Evolutionary conservation across 1,140 invertebrate species (phyloP).

Genomic region (Drosophila setifemur): DNA sequence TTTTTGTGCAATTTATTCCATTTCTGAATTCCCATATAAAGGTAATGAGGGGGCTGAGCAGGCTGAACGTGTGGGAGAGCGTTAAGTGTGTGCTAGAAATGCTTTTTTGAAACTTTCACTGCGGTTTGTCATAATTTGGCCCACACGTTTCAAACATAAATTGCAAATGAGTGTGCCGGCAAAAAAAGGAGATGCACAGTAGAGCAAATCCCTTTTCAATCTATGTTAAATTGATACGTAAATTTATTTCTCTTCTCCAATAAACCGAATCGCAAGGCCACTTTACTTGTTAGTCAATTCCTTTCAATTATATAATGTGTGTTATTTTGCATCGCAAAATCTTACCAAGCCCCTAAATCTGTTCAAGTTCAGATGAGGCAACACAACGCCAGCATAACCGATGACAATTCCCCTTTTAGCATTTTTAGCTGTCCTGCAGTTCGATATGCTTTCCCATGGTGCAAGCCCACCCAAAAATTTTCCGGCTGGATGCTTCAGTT

Average conservation of each 20-base stretch:
- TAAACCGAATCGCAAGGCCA: too few species aligned
- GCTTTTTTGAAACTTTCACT: slow-evolving; percentile 67
- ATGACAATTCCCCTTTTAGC: not conserved
- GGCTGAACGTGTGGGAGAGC: not conserved
- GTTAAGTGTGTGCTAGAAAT: slow-evolving; percentile 62
- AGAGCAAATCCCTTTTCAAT: not conserved
- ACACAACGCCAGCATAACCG: too few species aligned
- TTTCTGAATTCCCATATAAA: not conserved
- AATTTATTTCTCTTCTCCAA: not conserved
- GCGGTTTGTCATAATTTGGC: slow-evolving; percentile 69
- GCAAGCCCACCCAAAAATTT: not conserved
- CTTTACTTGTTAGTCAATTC: too few species aligned
- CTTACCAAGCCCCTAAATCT: too few species aligned
- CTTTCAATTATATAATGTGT: too few species aligned
- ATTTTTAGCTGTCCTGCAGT: too few species aligned
- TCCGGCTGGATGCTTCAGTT: slow-evolving; percentile 7
- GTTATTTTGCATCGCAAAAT: too few species aligned
- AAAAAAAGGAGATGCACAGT: slow-evolving; percentile 18
- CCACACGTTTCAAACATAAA: slow-evolving; percentile 67
- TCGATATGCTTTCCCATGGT: not conserved
- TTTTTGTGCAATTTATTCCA: not conserved
- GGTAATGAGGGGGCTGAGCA: too few species aligned
- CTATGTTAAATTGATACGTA: too few species aligned
- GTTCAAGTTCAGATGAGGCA: not conserved
- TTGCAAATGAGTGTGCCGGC: slow-evolving; percentile 32